Evolutionary conservation across 2,113 vertebrate genomes (phyloP), one percentile per base, ranked within the genome.

Genomic region (Gymnocephalus cernua): DNA sequence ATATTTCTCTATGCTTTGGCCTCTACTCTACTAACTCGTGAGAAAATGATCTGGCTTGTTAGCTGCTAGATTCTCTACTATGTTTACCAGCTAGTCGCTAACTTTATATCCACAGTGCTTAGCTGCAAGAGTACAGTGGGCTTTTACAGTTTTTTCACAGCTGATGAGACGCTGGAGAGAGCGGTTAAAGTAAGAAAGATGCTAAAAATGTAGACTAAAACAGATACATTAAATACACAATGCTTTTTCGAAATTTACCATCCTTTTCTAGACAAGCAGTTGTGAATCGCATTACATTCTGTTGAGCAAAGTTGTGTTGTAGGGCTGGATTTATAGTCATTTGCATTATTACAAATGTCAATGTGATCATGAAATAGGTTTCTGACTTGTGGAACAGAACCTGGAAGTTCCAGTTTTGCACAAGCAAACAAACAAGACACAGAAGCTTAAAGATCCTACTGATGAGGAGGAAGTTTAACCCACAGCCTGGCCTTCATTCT

Each of bases 401-500:
- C 69, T 78, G 77, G 47, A 71, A 63, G 56, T 83, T 84, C 54
- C 16, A 2, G 27, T 79, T 82, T 78, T 54, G 57, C 51, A 74
- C 27, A 62, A 80, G 19, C 32, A 77, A 78, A 80, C 13, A 84
- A 64, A 78, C 27, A 32, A 65, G 18, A 44, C 21, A 29, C 41
- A 72, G 21, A 25, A 64, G 54, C 82, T 54, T 23, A 64, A 48
- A 59, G 44, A 75, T 78, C 56, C 54, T 44, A 12, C 65, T 72
- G 70, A 70, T 54, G 63, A 67, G 11, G 73, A 84, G 72, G 81
- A 82, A 72, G 85, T 78, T 58, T n/a, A 75, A 85, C 70, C 89
- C 62, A 85, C 80, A 82, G 76, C 58, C 71, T 38, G 75, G 83
- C 63, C 38, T 78, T 73, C 56, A 78, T 85, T 79, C 38, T 82